Evolutionary conservation across 2,888 invertebrate species (phyloP), one percentile per base, ranked within the genome.

Genomic region (Slavum lentiscoides): DNA sequence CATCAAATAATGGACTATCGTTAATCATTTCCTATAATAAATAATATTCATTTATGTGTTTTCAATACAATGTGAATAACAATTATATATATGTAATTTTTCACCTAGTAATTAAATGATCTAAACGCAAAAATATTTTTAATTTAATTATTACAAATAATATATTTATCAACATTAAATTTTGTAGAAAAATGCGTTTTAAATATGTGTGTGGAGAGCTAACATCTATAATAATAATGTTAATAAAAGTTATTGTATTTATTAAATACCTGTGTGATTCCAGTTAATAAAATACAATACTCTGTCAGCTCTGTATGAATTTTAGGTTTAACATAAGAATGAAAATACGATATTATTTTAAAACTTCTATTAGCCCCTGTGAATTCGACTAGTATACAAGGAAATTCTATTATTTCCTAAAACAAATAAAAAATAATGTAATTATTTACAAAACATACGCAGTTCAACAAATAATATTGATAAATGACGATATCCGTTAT

Each of bases 371-470:
- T 55, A 11, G 0, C 2, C 2, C 1, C 23, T 7, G 23, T 58
- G 39, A 23, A 17, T 55, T 70, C 37, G 3, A 80, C 62, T 21
- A 70, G 37, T 62, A 80, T 39, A 80, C 77, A 70, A 7, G 77
- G 77, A 6, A 80, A 80, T 64, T 80, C 77, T 53, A 80, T 80
- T 53, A 80, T 80, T 80, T 80, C 77, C 77, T 80, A 23, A 58
- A 70, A 70, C n/a, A 61, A 68, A 69, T 21, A 58, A 59, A 55
- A 9, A 64, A 66, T 37, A 21, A n/a, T 30, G 55, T 55, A 19
- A 55, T 17, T 55, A 19, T 55, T 49, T 49, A 49, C 13, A 11
- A 55, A 17, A 17, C 19, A 55, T 55, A 19, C 15, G 13, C 3
- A 49, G 11, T 49, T 13, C 13, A 15, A 49, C 15, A 13, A n/a